Base-by-base conservation (phyloP, 1,140 invertebrate species). In the Akabosia matsudoensis region DNA sequence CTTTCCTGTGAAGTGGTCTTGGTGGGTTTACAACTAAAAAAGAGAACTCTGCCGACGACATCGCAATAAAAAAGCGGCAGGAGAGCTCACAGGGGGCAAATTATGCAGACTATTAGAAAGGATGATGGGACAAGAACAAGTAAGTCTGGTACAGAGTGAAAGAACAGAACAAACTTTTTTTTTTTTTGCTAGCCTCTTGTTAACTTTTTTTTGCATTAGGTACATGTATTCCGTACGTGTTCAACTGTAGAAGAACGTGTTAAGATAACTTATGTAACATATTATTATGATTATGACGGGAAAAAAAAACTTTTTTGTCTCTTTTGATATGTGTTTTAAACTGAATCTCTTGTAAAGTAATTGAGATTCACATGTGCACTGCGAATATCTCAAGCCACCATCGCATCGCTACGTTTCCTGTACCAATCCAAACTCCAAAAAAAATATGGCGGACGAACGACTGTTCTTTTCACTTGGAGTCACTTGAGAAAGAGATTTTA, bases 91-190 rank as follows among this genome's bases (percentile, higher is more conserved):
- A 67, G 61, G 61, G 61, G 61, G 61, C 61, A 67, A 67, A 67
- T 67, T 67, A 67, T 67, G 61, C 61, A 67, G 61, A 67, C 61
- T 67, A 67, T 67, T 67, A 67, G 37, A 45, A 18, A 45, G 61
- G 61, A 67, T 67, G 61, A 67, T n/a, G n/a, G 24, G 24, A 61
- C 7, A n/a, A 61, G 14, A 22, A 61, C 54, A 14, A 61, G 37
- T n/a, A n/a, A n/a, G n/a, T n/a, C n/a, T n/a, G n/a, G n/a, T n/a
- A n/a, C n/a, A n/a, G n/a, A n/a, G n/a, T n/a, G n/a, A n/a, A n/a
- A n/a, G n/a, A n/a, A n/a, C n/a, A 45, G 37, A 45, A 45, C 37
- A 56, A 56, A 22, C 61, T 28, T 67, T 22, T 10, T 67, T 30
- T 67, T 67, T 7, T 28, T 31, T 30, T 67, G 13, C 26, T 61